These are phyloP conservation scores for Pterocles orientalis DNA, from an alignment of 2,113 vertebrate species.

Conservation along the genomic window DNA sequence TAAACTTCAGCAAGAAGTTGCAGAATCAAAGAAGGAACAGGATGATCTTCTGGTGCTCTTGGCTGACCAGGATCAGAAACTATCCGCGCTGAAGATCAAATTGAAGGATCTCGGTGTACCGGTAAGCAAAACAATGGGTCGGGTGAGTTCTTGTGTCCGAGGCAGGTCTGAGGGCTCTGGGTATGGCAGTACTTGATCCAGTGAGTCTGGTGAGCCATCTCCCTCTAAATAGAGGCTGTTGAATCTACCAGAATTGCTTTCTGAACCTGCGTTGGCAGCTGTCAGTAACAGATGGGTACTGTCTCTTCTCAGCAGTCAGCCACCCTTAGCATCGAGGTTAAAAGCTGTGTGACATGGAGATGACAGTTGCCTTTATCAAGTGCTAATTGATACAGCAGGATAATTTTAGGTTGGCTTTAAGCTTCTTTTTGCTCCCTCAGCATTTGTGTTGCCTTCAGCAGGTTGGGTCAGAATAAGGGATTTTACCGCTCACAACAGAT, in stretches of 20 bases:
- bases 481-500: neutral
- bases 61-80: constrained; percentile 98
- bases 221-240: neutral
- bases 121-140: constrained; percentile 69
- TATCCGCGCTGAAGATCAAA: constrained; percentile 82
- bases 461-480: neutral
- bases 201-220: neutral
- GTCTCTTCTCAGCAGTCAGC: neutral
- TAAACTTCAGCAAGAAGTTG: constrained; percentile 85
- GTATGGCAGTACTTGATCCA: neutral
- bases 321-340: neutral
- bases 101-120: constrained; percentile 89
- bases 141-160: neutral
- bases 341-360: fast-evolving
- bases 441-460: neutral
- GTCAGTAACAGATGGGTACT: neutral
- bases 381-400: neutral
- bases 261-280: neutral
- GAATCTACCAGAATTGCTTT: neutral
- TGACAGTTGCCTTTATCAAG: neutral
- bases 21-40: constrained; percentile 94
- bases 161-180: neutral
- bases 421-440: neutral
- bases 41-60: constrained; percentile 95
- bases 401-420: neutral